phyloP scores from a whole-genome alignment of 2,888 invertebrate species.

The Automeris io region DNA sequence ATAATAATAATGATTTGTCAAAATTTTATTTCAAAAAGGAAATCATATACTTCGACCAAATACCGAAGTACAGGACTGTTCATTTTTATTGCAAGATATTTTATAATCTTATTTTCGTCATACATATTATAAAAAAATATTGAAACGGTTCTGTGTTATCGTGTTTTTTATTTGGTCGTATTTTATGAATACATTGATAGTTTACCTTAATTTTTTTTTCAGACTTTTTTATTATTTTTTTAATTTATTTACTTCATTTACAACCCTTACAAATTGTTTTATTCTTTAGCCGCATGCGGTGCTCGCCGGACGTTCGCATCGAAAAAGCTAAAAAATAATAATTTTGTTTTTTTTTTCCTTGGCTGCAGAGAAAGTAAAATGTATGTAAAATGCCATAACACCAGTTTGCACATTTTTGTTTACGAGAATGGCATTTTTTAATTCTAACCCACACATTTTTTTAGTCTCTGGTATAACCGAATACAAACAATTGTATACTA shows the following conservation, averaged over 20 bases:
- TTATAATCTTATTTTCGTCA: too few species aligned
- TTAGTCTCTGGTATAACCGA: too few species aligned
- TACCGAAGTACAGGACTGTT: too few species aligned
- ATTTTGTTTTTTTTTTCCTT: slow-evolving; percentile 31
- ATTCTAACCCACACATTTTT: too few species aligned
- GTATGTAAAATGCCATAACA: slow-evolving; percentile 39
- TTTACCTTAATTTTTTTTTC: too few species aligned
- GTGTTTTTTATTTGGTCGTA: slow-evolving; percentile 11
- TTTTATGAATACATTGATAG: background rate
- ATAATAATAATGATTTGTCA: slow-evolving; percentile 31
- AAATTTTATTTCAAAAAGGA: too few species aligned
- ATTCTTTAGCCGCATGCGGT: slow-evolving; percentile 43
- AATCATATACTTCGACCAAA: too few species aligned
- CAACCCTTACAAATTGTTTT: slow-evolving; percentile 12
- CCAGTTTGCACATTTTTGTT: slow-evolving; percentile 15
- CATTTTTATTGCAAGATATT: too few species aligned
- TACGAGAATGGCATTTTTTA: slow-evolving; percentile 46
- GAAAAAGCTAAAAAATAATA: slow-evolving; percentile 29
- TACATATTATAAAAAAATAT: too few species aligned
- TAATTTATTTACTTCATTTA: slow-evolving; percentile 22
- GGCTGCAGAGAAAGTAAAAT: slow-evolving; percentile 73
- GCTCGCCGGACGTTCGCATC: slow-evolving; percentile 23
- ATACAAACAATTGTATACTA: too few species aligned
- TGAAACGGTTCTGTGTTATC: too few species aligned
- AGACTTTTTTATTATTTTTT: background rate